These are phyloP conservation scores for Gallinago stenura DNA, from an alignment of 2,797 vertebrate species.

Conservation along the genomic window DNA sequence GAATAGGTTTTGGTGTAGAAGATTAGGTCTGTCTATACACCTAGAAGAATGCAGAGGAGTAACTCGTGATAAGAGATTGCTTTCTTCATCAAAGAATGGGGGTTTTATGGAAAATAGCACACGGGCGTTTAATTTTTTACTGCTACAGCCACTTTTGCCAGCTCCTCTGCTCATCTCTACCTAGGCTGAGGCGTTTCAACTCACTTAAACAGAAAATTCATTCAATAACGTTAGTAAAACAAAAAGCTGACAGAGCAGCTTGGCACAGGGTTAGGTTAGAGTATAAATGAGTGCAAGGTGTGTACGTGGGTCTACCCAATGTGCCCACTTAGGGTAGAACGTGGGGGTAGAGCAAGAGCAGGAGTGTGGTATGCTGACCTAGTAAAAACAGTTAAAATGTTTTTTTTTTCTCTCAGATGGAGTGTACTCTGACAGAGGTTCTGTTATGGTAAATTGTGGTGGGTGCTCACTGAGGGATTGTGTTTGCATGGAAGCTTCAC, in stretches of 20 bases:
- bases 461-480: neutral
- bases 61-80: neutral
- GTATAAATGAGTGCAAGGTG: neutral
- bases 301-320: neutral
- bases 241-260: neutral
- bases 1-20: neutral
- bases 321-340: neutral
- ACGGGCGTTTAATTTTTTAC: neutral
- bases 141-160: neutral
- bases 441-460: neutral
- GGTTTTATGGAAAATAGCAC: neutral
- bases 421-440: neutral
- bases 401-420: neutral
- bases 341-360: neutral
- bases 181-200: neutral
- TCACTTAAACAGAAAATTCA: neutral
- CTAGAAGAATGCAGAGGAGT: neutral
- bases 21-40: neutral
- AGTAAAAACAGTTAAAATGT: neutral
- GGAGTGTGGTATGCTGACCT: neutral
- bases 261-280: neutral
- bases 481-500: neutral
- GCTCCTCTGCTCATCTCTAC: neutral
- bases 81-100: neutral
- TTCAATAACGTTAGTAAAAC: neutral